phyloP scores from a whole-genome alignment of 2,113 vertebrate species.

The Urocolius indicus region DNA sequence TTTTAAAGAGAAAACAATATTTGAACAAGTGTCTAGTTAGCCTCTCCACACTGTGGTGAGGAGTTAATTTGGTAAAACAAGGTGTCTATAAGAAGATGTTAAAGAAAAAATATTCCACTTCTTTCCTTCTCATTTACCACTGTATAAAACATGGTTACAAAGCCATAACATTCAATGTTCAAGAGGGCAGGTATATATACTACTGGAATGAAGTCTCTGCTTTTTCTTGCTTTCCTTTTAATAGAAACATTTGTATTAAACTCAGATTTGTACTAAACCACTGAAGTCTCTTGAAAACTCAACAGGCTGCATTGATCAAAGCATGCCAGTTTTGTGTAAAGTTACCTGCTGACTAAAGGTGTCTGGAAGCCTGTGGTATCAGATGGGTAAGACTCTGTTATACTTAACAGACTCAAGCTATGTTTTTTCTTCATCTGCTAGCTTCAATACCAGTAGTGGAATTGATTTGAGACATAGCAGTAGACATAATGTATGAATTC shows the following conservation, averaged over 20 bases:
- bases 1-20: background rate
- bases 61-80: slow-evolving; percentile 27
- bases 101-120: slow-evolving; percentile 23
- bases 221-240: slow-evolving; percentile 31
- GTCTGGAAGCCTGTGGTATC: background rate
- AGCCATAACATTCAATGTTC: slow-evolving; percentile 32
- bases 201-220: background rate
- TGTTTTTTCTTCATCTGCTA: background rate
- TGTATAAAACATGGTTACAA: slow-evolving; percentile 52
- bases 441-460: background rate
- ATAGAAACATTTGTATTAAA: slow-evolving; percentile 50
- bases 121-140: slow-evolving; percentile 41
- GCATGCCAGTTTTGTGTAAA: background rate
- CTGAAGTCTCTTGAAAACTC: slow-evolving; percentile 12
- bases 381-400: background rate
- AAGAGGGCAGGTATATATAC: slow-evolving; percentile 13
- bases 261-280: slow-evolving; percentile 31
- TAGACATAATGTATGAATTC: background rate
- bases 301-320: background rate
- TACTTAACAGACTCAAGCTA: background rate
- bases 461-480: background rate
- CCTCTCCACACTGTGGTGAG: background rate
- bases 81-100: background rate
- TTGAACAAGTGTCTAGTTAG: background rate
- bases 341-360: background rate